phyloP scores from a whole-genome alignment of 37 sponge, comb jelly and placozoan genomes.

The Axinella damicornis region DNA sequence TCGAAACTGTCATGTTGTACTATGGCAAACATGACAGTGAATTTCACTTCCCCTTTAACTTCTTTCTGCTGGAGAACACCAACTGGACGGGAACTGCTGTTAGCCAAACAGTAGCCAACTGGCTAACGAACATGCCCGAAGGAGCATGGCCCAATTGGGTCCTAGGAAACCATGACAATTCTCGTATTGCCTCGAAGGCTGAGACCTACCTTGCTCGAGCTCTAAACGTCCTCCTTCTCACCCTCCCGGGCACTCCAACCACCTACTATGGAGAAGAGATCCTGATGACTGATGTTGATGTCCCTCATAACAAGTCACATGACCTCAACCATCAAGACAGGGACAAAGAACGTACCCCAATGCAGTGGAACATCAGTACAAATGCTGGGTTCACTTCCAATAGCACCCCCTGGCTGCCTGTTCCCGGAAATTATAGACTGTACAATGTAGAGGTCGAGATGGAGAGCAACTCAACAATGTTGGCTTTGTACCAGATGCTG shows the following conservation, averaged over 20 bases:
- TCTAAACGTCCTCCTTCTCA: constrained; percentile 78
- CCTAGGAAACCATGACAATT: constrained; percentile 92
- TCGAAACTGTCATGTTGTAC: constrained; percentile 60
- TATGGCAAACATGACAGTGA: constrained; percentile 75
- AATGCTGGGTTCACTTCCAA: constrained; percentile 83
- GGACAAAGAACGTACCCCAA: constrained; percentile 89
- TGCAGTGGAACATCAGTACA: constrained; percentile 82
- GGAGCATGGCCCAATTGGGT: constrained; percentile 94
- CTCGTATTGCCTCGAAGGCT: constrained; percentile 75
- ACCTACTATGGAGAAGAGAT: constrained; percentile 95
- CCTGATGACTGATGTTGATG: constrained; percentile 74
- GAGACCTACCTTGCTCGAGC: constrained; percentile 69
- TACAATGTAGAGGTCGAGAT: constrained; percentile 71
- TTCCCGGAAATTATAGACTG: constrained; percentile 58
- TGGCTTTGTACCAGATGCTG: constrained; percentile 64
- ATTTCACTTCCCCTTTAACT: constrained; percentile 92
- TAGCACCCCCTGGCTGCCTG: constrained; percentile 82
- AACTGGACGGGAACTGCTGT: constrained; percentile 84
- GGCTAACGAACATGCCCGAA: constrained; percentile 74
- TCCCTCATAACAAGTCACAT: constrained; percentile 49
- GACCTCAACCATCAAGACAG: constrained; percentile 57
- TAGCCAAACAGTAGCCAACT: constrained; percentile 35
- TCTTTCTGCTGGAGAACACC: constrained; percentile 65
- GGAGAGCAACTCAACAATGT: constrained; percentile 10
- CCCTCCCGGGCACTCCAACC: constrained; percentile 91